Conservation (phyloP, 2,113 vertebrate species). For the Lipophrys pholis region DNA sequence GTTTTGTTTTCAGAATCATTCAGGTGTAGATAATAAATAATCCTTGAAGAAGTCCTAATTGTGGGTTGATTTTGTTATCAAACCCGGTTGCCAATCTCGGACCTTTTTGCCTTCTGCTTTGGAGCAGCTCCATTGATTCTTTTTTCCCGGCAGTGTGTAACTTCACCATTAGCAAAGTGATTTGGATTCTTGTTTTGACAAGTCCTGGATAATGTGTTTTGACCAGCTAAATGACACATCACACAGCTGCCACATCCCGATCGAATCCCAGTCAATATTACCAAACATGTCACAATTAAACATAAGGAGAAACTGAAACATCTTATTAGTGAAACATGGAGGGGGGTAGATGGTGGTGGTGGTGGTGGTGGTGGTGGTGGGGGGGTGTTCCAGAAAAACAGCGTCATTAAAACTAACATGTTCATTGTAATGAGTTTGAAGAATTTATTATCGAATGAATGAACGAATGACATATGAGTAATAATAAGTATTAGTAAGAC, state of each 20-base stretch:
- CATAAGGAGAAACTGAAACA: neutral
- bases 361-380: too few species aligned
- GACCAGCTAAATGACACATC: slow-evolving; percentile 22
- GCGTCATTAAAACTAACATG: too few species aligned
- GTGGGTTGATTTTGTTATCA: slow-evolving; percentile 30
- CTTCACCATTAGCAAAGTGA: slow-evolving; percentile 31
- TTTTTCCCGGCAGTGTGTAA: slow-evolving; percentile 15
- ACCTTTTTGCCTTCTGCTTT: slow-evolving; percentile 2
- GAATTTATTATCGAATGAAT: too few species aligned
- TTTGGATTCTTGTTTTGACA: slow-evolving; percentile 46
- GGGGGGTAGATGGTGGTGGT: neutral
- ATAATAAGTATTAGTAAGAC: too few species aligned
- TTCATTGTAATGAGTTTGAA: too few species aligned
- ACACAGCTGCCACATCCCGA: neutral
- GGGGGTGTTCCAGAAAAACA: too few species aligned
- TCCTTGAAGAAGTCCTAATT: neutral
- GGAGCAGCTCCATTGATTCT: slow-evolving; percentile 41
- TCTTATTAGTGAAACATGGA: slow-evolving; percentile 21
- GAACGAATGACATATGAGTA: too few species aligned
- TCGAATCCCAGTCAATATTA: slow-evolving; percentile 17
- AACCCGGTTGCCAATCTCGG: neutral
- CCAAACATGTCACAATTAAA: slow-evolving; percentile 13
- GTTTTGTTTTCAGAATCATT: slow-evolving; percentile 6
- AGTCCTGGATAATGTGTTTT: slow-evolving; percentile 5
- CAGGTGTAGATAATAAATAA: neutral